A percentile compares a stretch with the other conserved stretches of the same genome.
phyloP scores from a whole-genome alignment of 1,140 invertebrate species.

The Drosophila jambulina region DNA sequence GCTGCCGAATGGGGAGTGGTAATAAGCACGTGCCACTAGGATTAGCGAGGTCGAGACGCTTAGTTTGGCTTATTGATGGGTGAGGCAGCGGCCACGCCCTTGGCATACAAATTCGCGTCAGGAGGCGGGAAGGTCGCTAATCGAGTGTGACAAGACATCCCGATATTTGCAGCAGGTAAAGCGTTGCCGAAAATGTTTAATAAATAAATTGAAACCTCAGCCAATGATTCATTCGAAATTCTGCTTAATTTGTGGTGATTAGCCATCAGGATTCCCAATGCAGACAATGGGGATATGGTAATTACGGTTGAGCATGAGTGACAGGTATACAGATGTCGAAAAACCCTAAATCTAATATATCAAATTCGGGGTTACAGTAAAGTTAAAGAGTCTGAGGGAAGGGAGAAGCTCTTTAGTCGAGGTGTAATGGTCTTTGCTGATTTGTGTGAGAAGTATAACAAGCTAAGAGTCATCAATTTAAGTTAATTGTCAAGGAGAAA shows the following conservation, averaged over 20 bases:
- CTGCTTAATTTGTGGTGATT: conserved; percentile 32
- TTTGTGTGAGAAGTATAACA: not conserved
- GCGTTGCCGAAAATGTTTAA: conserved; percentile 19
- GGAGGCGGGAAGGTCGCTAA: conserved; percentile 27
- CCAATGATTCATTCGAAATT: conserved; percentile 50
- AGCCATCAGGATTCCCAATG: conserved; percentile 32
- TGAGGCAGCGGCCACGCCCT: conserved; percentile 27
- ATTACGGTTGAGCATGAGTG: conserved; percentile 17
- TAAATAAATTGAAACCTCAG: conserved; percentile 16
- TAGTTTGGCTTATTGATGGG: conserved; percentile 67
- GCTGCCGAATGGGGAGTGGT: conserved; percentile 19
- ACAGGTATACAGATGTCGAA: conserved; percentile 6
- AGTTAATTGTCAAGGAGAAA: not conserved
- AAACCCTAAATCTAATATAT: not conserved
- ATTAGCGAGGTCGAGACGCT: conserved; percentile 67
- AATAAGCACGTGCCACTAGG: conserved; percentile 64
- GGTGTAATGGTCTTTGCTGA: not conserved
- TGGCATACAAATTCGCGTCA: conserved; percentile 46
- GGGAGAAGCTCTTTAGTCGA: not conserved
- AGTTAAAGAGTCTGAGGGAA: too few species aligned
- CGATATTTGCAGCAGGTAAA: conserved; percentile 29
- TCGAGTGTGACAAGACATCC: conserved; percentile 39
- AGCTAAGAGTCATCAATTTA: not conserved
- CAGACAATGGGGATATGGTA: conserved; percentile 47
- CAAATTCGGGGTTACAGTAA: not conserved